These are phyloP conservation scores for Actenoides lindsayi DNA, from an alignment of 2,113 vertebrate genomes.

Conservation along the genomic window DNA sequence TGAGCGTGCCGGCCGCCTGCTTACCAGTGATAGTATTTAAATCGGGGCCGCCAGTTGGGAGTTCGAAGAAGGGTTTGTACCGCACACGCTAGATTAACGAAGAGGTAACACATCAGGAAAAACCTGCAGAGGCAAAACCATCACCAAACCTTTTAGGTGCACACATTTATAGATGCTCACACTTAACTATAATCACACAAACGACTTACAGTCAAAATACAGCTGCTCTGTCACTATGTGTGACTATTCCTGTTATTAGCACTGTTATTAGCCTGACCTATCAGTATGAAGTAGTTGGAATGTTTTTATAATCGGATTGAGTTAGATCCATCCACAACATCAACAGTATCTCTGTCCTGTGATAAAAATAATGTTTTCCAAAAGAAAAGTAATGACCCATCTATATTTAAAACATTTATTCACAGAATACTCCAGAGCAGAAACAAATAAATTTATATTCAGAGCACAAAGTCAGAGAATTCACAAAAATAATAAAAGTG, in stretches of 20 bases:
- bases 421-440: background rate
- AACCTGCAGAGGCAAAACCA: constrained; percentile 80
- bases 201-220: constrained; percentile 75
- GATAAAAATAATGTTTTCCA: background rate
- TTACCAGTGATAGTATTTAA: constrained; percentile 98
- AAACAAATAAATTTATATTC: background rate
- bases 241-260: background rate
- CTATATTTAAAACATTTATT: background rate
- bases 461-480: background rate
- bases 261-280: background rate
- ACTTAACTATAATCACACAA: constrained; percentile 42
- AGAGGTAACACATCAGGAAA: constrained; percentile 99
- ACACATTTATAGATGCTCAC: background rate
- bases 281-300: background rate
- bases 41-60: constrained; percentile 96
- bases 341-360: background rate
- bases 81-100: constrained; percentile 97
- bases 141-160: background rate
- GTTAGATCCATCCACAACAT: background rate
- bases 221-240: background rate
- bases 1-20: background rate
- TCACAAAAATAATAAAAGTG: background rate
- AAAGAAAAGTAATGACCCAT: background rate
- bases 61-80: constrained; percentile 95
- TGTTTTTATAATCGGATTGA: background rate